Conservation (phyloP, 2,888 invertebrate species). For the Eulithis prunata region DNA sequence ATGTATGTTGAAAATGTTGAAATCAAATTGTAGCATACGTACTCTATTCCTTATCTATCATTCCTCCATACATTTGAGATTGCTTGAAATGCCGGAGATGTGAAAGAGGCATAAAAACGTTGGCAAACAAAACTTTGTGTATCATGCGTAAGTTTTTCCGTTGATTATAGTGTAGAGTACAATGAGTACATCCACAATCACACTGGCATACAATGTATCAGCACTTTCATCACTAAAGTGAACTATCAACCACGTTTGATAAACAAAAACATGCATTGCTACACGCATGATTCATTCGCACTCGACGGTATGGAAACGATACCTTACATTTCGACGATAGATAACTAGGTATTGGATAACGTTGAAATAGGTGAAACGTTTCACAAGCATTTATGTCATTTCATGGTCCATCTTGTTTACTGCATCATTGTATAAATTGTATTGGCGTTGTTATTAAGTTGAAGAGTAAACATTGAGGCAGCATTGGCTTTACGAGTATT, state of each 20-base stretch:
- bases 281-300: slow-evolving; percentile 25
- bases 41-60: background rate
- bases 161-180: slow-evolving; percentile 2
- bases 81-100: slow-evolving; percentile 25
- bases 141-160: slow-evolving; percentile 11
- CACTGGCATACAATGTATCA: background rate
- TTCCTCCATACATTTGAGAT: slow-evolving; percentile 10
- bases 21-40: too few species aligned
- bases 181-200: background rate
- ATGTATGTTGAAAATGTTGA: too few species aligned
- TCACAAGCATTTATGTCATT: background rate
- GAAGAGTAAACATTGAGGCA: slow-evolving; percentile 5
- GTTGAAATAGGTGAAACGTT: slow-evolving; percentile 15
- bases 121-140: slow-evolving; percentile 22
- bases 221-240: slow-evolving; percentile 8
- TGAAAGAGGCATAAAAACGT: slow-evolving; percentile 11
- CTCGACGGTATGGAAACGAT: slow-evolving; percentile 21
- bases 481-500: slow-evolving; percentile 3
- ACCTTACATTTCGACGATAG: slow-evolving; percentile 31
- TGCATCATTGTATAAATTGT: slow-evolving; percentile 1
- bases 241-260: slow-evolving; percentile 1
- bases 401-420: background rate
- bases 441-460: slow-evolving; percentile 9
- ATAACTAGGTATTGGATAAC: slow-evolving; percentile 19
- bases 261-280: slow-evolving; percentile 7